Evolutionary conservation across 2,888 invertebrate species (phyloP).

Genomic region (Thecophora atra): DNA sequence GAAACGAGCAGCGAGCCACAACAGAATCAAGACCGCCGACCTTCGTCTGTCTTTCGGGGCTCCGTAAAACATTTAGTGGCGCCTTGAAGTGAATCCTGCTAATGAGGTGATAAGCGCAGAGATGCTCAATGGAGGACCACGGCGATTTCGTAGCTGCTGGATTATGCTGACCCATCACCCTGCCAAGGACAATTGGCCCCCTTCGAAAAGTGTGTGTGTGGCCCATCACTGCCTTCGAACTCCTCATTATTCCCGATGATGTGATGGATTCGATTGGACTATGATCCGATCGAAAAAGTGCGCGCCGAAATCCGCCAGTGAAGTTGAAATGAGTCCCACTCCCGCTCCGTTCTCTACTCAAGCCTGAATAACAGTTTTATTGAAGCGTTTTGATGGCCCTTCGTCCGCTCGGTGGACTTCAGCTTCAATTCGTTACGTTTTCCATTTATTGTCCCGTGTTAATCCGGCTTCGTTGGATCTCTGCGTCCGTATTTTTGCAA

Average conservation of each 20-base stretch:
- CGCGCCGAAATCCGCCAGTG: too few species aligned
- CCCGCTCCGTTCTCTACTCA: too few species aligned
- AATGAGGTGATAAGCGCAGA: constrained; percentile 21
- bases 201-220: too few species aligned
- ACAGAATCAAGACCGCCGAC: neutral
- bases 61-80: constrained; percentile 15
- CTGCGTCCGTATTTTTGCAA: neutral
- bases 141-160: neutral
- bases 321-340: too few species aligned
- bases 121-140: neutral
- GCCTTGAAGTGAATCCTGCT: neutral
- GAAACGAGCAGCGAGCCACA: constrained; percentile 14
- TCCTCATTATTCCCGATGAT: too few species aligned
- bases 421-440: constrained; percentile 23
- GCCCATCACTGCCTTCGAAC: too few species aligned
- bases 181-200: too few species aligned
- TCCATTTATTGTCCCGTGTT: constrained; percentile 28
- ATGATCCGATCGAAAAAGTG: too few species aligned
- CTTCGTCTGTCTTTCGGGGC: neutral
- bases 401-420: constrained; percentile 7
- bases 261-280: too few species aligned
- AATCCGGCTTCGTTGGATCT: constrained; percentile 27
- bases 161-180: too few species aligned
- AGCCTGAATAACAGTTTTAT: too few species aligned
- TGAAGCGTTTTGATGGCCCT: neutral